phyloP scores from a whole-genome alignment of 1,140 invertebrate species.

The Caenorhabditis latens region DNA sequence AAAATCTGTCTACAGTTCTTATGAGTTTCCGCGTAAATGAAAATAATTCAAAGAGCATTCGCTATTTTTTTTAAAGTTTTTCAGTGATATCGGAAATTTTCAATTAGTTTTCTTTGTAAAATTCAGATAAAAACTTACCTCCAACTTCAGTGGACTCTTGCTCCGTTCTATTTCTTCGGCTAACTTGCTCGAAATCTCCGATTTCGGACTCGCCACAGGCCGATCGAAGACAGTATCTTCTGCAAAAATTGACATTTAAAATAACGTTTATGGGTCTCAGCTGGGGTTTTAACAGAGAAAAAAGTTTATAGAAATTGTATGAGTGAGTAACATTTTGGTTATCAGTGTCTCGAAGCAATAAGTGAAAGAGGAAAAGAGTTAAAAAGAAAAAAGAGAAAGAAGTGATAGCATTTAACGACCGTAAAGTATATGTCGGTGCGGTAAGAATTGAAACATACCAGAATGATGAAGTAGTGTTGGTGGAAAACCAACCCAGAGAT shows the following conservation, averaged over 20 bases:
- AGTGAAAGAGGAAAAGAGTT: neutral
- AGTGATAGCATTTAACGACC: slow-evolving; percentile 28
- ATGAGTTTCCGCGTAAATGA: neutral
- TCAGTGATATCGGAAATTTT: no score
- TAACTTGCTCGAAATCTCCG: slow-evolving; percentile 47
- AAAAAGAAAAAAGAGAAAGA: neutral
- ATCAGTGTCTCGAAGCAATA: neutral
- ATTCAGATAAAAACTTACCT: neutral
- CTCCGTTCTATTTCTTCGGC: slow-evolving; percentile 50
- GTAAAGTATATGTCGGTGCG: slow-evolving; percentile 38
- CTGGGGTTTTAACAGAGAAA: neutral
- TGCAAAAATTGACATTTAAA: neutral
- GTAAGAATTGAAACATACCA: slow-evolving; percentile 22
- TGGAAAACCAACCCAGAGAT: neutral
- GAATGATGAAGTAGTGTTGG: neutral
- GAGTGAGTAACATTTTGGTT: slow-evolving; percentile 8
- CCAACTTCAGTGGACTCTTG: neutral
- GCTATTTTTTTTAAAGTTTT: no score
- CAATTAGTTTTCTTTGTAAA: no score
- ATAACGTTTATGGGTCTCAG: neutral
- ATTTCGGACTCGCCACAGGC: slow-evolving; percentile 45
- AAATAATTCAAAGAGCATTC: no score
- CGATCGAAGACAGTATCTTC: slow-evolving; percentile 43
- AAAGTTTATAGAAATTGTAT: neutral
- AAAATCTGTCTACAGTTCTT: neutral